Base-by-base conservation (phyloP, 1,140 invertebrate genomes). In the Anadara kagoshimensis region DNA sequence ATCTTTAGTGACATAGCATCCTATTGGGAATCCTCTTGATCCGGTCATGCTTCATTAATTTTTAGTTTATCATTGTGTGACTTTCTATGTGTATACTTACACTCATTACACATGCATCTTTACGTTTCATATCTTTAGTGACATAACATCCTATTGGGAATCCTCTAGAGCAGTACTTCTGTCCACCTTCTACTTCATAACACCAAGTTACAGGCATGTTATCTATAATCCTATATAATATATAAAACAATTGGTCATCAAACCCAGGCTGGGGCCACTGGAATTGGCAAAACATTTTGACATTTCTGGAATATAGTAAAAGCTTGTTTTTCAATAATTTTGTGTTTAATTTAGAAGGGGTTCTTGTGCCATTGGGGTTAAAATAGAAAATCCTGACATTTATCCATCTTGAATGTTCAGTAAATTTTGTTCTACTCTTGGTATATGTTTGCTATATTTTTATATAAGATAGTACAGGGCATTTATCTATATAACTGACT, bases 1-100 rank as follows among this genome's bases (percentile, higher is more conserved):
- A 14, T 91, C 80, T 78, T 92, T 91, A 73, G 91, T 90, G 47
- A 93, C 91, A 89, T 95, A 96, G 88, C 98, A 99, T n/a, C 98
- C 98, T 94, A 99, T 97, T 0, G 97, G 97, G 87, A 99, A 99
- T 43, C 98, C 97, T n/a, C n/a, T n/a, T n/a, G n/a, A n/a, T n/a
- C n/a, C n/a, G n/a, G n/a, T n/a, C n/a, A n/a, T n/a, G n/a, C n/a
- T n/a, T n/a, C n/a, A n/a, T n/a, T n/a, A n/a, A n/a, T n/a, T n/a
- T n/a, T n/a, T n/a, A n/a, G n/a, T n/a, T n/a, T n/a, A n/a, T n/a
- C n/a, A n/a, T n/a, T n/a, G n/a, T n/a, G n/a, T n/a, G n/a, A n/a
- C n/a, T n/a, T n/a, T n/a, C n/a, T n/a, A 57, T 12, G 4, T 20
- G 5, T n/a, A 26, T 24, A 80, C 80, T 78, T 79, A 87, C 85